Percentiles rank a stretch among this genome's conserved stretches.
Conservation (phyloP, 2,113 vertebrate species). For the Chaetodon auriga region DNA sequence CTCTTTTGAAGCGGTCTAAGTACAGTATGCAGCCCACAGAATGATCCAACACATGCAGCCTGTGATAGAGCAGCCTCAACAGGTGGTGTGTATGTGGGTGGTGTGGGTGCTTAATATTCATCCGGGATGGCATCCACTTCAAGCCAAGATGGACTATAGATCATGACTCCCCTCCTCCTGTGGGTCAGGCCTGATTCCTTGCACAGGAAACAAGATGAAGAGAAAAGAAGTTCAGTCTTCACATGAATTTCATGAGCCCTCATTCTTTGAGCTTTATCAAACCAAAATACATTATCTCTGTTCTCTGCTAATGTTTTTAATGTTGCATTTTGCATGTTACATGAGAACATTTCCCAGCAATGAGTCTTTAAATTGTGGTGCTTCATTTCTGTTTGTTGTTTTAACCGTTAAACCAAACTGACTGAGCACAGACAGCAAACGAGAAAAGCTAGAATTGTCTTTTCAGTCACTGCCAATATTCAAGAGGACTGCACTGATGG, state of each 20-base stretch:
- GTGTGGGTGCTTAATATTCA: constrained; percentile 72
- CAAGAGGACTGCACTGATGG: background rate
- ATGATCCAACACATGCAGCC: constrained; percentile 41
- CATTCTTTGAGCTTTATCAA: constrained; percentile 3
- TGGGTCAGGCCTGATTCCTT: constrained; percentile 46
- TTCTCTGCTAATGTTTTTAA: background rate
- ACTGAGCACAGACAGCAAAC: background rate
- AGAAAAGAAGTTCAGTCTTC: constrained; percentile 4
- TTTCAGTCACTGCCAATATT: constrained; percentile 30
- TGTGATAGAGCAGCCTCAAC: constrained; percentile 61
- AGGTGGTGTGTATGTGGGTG: constrained; percentile 76
- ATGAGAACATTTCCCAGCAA: background rate
- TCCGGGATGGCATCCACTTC: constrained; percentile 68
- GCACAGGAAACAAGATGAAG: constrained; percentile 46
- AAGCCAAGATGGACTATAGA: constrained; percentile 66
- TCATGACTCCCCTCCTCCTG: constrained; percentile 62
- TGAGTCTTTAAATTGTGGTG: background rate
- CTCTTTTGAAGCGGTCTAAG: constrained; percentile 17
- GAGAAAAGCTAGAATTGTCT: constrained; percentile 15
- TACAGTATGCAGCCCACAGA: constrained; percentile 34
- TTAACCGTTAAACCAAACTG: constrained; percentile 11
- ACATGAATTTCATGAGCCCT: background rate
- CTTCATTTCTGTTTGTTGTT: background rate
- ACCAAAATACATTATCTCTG: background rate
- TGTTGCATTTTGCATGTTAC: background rate